Evolutionary conservation across 2,113 vertebrate species (phyloP).

Genomic region (Cyphomyrus plagiostoma): DNA sequence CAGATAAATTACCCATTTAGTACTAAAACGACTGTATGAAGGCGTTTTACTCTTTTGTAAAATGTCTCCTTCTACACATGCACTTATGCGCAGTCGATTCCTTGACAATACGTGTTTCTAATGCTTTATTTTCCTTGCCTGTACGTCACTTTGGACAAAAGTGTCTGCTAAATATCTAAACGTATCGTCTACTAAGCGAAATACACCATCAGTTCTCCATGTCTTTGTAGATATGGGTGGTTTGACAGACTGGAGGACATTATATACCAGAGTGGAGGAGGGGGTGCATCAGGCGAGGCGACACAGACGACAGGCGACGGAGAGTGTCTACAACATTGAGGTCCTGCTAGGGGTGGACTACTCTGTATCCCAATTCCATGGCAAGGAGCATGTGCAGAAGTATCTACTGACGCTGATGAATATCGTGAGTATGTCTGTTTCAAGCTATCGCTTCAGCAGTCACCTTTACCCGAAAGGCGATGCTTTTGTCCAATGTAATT

Average conservation of each 20-base stretch:
- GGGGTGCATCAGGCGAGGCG: constrained; percentile 19
- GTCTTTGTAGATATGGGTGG: constrained; percentile 35
- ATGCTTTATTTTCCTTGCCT: not conserved
- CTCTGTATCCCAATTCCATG: constrained; percentile 88
- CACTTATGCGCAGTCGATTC: not conserved
- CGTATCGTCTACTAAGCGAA: not conserved
- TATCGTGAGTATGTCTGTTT: constrained; percentile 72
- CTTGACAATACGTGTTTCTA: not conserved
- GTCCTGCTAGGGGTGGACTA: constrained; percentile 88
- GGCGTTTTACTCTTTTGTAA: not conserved
- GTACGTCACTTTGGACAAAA: not conserved
- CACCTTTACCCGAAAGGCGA: not conserved
- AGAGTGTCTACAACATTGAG: constrained; percentile 78
- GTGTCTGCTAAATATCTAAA: not conserved
- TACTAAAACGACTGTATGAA: not conserved
- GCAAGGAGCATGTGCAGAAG: constrained; percentile 87
- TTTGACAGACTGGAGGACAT: constrained; percentile 27
- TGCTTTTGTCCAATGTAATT: not conserved
- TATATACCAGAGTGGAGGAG: constrained; percentile 27
- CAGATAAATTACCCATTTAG: not conserved
- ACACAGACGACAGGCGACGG: constrained; percentile 51
- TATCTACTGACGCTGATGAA: constrained; percentile 95
- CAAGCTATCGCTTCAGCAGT: not conserved
- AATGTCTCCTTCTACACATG: not conserved
- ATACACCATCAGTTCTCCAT: not conserved